Percentiles rank a stretch among this genome's conserved stretches.
These are phyloP conservation scores for Arvicanthis niloticus DNA, from an alignment of 2,113 vertebrate species.

Conservation along the genomic window DNA sequence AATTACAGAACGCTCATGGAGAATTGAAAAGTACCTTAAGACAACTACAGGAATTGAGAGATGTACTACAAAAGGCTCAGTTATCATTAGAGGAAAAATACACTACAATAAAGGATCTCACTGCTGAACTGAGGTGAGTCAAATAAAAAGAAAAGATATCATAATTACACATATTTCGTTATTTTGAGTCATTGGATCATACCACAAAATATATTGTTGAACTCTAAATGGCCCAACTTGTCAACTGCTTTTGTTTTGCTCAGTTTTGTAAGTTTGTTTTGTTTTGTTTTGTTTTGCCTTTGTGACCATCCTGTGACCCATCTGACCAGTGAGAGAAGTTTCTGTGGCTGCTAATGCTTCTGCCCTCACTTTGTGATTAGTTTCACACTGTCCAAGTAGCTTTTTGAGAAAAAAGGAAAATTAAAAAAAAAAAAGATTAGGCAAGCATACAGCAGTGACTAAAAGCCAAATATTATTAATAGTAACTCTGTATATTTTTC, in stretches of 20 bases:
- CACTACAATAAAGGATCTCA: constrained; percentile 90
- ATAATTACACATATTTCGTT: constrained; percentile 31
- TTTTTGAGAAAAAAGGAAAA: not conserved
- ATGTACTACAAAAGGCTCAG: constrained; percentile 91
- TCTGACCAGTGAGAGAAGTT: constrained; percentile 6
- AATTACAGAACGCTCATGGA: constrained; percentile 91
- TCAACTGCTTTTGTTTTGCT: not conserved
- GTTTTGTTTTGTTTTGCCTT: not conserved
- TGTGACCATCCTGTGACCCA: not conserved
- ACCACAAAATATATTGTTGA: constrained; percentile 33
- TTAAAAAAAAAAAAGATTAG: not conserved
- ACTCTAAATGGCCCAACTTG: constrained; percentile 27
- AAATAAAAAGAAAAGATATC: constrained; percentile 20
- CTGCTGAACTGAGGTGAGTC: constrained; percentile 91
- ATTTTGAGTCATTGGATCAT: constrained; percentile 28
- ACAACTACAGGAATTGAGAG: constrained; percentile 92
- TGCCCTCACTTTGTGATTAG: not conserved
- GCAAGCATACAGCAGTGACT: not conserved
- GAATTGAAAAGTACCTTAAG: constrained; percentile 91
- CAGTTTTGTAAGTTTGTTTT: not conserved
- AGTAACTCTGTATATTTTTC: not conserved
- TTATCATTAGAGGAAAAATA: constrained; percentile 93
- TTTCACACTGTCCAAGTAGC: constrained; percentile 9
- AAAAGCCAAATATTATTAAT: constrained; percentile 39
- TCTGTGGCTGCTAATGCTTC: not conserved